phyloP scores from a whole-genome alignment of 2,113 vertebrate species.

The Arothron firmamentum region DNA sequence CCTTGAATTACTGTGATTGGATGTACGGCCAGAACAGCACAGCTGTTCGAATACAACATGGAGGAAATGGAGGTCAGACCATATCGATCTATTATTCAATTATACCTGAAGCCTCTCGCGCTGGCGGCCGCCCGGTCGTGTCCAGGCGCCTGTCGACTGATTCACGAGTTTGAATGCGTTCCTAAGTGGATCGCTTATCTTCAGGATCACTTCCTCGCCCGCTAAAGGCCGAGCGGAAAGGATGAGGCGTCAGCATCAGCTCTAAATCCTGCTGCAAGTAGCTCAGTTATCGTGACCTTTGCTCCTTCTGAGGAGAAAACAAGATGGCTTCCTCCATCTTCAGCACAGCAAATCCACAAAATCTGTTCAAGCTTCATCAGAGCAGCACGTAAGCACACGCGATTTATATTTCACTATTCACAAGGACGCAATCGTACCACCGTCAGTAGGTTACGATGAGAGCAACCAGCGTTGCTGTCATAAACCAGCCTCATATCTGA shows the following conservation, averaged over 20 bases:
- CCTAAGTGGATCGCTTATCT: slow-evolving; percentile 5
- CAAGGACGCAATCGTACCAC: slow-evolving; percentile 18
- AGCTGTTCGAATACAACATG: background rate
- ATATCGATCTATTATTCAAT: background rate
- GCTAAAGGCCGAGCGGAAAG: background rate
- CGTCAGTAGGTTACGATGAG: slow-evolving; percentile 15
- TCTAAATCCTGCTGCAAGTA: slow-evolving; percentile 12
- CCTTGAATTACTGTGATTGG: too few species aligned
- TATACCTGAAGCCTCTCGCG: background rate
- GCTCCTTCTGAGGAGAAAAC: slow-evolving; percentile 30
- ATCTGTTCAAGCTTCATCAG: slow-evolving; percentile 28
- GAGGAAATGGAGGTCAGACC: background rate
- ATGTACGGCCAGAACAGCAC: too few species aligned
- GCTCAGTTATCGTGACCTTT: slow-evolving; percentile 24
- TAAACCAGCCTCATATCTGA: background rate
- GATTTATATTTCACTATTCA: slow-evolving; percentile 30
- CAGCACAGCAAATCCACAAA: slow-evolving; percentile 21
- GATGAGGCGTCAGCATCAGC: background rate
- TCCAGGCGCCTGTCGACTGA: background rate
- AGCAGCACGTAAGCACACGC: slow-evolving; percentile 15
- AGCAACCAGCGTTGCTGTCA: background rate
- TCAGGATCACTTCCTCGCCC: slow-evolving; percentile 7
- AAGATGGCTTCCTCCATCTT: slow-evolving; percentile 22
- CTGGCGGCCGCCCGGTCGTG: slow-evolving; percentile 1
- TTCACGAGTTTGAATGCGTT: slow-evolving; percentile 1